Evolutionary conservation across 2,797 vertebrate genomes (phyloP).

Genomic region (Poecilia gillii): DNA sequence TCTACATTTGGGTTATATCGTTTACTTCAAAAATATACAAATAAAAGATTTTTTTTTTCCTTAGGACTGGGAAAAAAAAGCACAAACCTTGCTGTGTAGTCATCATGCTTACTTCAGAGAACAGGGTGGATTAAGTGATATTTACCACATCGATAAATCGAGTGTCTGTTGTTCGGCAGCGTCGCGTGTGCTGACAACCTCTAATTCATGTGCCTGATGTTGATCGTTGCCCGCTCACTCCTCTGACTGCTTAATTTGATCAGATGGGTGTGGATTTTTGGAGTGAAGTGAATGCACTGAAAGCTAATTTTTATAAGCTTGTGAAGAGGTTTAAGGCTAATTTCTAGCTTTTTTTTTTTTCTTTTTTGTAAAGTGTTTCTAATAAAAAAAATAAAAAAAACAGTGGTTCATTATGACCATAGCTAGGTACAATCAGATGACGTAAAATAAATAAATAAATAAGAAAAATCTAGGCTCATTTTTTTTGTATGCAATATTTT

Average conservation of each 20-base stretch:
- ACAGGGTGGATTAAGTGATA: background rate
- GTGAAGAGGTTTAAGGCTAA: conserved; percentile 53
- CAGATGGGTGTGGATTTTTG: conserved; percentile 51
- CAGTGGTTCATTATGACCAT: conserved; percentile 41
- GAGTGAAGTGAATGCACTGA: conserved; percentile 49
- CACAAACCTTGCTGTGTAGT: background rate
- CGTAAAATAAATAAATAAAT: conserved; percentile 56
- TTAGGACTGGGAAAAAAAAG: background rate
- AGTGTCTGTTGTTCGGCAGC: conserved; percentile 34
- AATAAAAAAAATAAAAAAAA: conserved; percentile 40
- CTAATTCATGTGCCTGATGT: conserved; percentile 77
- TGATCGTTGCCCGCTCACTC: conserved; percentile 60
- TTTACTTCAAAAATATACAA: background rate
- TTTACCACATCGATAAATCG: background rate
- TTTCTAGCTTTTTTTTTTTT: conserved; percentile 59
- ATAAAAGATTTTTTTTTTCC: background rate
- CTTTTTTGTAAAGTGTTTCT: conserved; percentile 76
- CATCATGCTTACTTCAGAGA: background rate
- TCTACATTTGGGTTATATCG: background rate
- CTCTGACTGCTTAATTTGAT: conserved; percentile 53
- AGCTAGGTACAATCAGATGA: conserved; percentile 52
- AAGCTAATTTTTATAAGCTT: conserved; percentile 63
- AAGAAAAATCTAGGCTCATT: conserved; percentile 12
- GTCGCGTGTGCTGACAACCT: conserved; percentile 47
- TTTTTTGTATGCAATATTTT: conserved; percentile 69